Evolutionary conservation across 2,113 vertebrate species (phyloP).

Genomic region (Dasyprocta punctata): DNA sequence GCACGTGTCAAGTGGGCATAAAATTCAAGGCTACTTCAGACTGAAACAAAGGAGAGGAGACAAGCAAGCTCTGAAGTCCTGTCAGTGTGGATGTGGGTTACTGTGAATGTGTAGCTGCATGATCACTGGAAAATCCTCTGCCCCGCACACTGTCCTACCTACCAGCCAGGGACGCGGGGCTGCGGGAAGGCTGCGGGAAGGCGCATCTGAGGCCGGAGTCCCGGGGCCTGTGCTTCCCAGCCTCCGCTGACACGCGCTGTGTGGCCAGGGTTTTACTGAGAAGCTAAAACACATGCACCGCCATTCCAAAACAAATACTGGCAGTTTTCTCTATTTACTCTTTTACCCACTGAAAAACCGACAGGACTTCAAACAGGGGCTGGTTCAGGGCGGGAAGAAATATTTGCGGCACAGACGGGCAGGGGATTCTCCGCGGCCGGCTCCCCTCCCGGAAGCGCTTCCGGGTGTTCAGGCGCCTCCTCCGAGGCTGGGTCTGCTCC

Average conservation of each 20-base stretch:
- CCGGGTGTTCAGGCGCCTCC: neutral
- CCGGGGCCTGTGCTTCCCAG: fast-evolving
- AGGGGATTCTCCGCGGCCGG: neutral
- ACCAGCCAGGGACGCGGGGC: neutral
- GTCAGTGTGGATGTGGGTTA: neutral
- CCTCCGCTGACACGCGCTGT: neutral
- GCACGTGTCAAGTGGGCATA: neutral
- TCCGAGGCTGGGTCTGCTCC: too few species aligned
- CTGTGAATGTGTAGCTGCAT: neutral
- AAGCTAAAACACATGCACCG: neutral
- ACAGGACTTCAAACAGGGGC: neutral
- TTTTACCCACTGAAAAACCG: neutral
- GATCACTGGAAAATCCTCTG: neutral
- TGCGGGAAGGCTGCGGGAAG: too few species aligned
- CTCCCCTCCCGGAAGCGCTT: neutral
- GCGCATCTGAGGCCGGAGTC: neutral
- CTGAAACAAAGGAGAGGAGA: neutral
- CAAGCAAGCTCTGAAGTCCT: neutral
- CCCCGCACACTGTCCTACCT: neutral
- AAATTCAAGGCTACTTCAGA: neutral
- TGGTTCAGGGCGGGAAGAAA: neutral
- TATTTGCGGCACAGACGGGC: neutral
- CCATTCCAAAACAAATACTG: neutral
- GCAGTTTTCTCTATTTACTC: neutral
- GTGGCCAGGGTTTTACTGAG: neutral